These are phyloP conservation scores for Lamprologus ornatipinnis DNA, from an alignment of 2,113 vertebrate genomes.

Conservation along the genomic window DNA sequence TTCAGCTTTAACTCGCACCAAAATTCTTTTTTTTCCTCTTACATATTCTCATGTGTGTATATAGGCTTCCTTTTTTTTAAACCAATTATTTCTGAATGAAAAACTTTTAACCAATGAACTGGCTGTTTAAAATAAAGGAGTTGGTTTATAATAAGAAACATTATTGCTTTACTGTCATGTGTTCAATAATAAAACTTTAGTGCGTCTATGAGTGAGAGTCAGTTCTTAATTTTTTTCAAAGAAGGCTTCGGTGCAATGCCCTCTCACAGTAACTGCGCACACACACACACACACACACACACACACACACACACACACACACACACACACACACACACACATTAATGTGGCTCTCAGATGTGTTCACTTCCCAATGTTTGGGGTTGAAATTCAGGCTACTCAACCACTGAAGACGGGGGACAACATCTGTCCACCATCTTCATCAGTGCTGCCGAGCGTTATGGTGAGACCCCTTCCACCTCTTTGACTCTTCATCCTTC, in stretches of 20 bases:
- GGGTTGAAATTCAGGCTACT: constrained; percentile 22
- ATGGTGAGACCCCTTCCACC: constrained; percentile 40
- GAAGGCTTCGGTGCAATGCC: neutral
- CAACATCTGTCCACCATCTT: constrained; percentile 55
- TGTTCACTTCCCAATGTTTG: constrained; percentile 44
- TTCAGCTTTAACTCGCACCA: neutral
- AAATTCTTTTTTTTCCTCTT: neutral
- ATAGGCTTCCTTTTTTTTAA: accelerated
- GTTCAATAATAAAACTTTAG: neutral
- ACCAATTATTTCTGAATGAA: neutral
- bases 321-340: neutral
- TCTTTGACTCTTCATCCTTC: neutral
- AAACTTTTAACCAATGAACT: neutral
- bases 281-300: neutral
- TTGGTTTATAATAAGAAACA: constrained; percentile 1
- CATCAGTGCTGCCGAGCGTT: constrained; percentile 36
- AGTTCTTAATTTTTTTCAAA: neutral
- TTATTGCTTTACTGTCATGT: accelerated
- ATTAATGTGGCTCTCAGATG: constrained; percentile 37
- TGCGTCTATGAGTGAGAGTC: neutral
- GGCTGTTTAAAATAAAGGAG: neutral
- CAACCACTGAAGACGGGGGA: constrained; percentile 45
- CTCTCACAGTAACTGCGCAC: neutral
- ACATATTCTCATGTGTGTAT: neutral
- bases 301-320: neutral